Evolutionary conservation across 2,113 vertebrate genomes (phyloP).

Genomic region (Aleadryas rufinucha): DNA sequence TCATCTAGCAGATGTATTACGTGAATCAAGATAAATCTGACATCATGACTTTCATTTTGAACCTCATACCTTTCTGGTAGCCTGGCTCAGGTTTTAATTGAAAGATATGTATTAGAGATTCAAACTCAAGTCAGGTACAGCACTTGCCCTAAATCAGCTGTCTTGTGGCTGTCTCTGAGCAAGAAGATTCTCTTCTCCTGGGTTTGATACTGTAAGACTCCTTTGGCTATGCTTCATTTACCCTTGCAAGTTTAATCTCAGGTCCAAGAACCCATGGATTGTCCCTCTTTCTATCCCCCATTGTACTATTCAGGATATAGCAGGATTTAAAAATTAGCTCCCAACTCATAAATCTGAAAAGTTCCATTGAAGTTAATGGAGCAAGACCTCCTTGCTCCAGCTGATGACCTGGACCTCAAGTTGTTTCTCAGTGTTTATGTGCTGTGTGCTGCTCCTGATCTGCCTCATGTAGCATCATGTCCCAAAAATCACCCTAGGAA

Average conservation of each 20-base stretch:
- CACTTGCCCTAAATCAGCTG: neutral
- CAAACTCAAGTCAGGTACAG: neutral
- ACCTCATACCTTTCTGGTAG: neutral
- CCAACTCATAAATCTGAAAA: neutral
- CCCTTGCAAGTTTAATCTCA: neutral
- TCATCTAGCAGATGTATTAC: neutral
- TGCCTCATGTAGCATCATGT: fast-evolving
- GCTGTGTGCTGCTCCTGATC: neutral
- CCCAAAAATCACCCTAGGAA: neutral
- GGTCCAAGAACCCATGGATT: neutral
- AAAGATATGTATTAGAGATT: neutral
- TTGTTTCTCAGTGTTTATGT: neutral
- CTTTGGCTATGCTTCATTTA: neutral
- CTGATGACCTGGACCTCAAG: neutral
- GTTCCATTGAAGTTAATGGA: neutral
- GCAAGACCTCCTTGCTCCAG: neutral
- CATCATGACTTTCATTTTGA: neutral
- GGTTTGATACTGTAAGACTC: neutral
- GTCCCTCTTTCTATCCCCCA: neutral
- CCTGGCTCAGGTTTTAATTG: neutral
- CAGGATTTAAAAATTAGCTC: neutral
- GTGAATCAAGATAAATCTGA: neutral
- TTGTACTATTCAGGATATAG: neutral
- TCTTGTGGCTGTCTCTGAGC: neutral
- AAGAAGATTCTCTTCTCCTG: neutral